Evolutionary conservation across 53 echinoderm and acorn worm genomes (phyloP).

Genomic region (Zoroaster sp.): DNA sequence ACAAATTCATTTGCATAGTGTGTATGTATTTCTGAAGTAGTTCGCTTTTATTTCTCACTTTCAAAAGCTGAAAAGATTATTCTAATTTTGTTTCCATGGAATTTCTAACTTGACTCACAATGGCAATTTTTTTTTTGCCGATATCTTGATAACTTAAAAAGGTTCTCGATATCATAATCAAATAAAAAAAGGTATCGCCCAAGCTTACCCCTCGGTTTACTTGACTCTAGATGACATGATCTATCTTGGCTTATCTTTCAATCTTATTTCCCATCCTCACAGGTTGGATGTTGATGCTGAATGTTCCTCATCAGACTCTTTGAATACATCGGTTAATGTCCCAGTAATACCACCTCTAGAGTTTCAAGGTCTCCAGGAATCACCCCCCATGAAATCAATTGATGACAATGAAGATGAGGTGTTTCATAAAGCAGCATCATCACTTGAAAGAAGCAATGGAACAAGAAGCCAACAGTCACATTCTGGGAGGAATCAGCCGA

Average conservation of each 20-base stretch:
- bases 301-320: background rate
- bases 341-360: conserved; percentile 26
- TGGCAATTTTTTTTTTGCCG: no score
- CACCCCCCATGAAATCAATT: background rate
- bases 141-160: no score
- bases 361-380: background rate
- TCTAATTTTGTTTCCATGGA: no score
- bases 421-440: background rate
- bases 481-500: background rate
- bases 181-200: no score
- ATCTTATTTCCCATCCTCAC: background rate
- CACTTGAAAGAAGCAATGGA: background rate
- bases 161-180: no score
- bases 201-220: background rate
- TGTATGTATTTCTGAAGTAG: no score
- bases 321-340: background rate
- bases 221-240: no score
- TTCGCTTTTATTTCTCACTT: no score
- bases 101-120: no score
- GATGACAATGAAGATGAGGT: conserved; percentile 9
- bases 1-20: no score
- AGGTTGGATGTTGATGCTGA: background rate
- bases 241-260: background rate
- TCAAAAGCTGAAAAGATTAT: no score
- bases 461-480: background rate